Percentiles rank a stretch among this genome's conserved stretches.
Conservation (phyloP, 2,888 invertebrate species). For the Ophion ellenae region DNA sequence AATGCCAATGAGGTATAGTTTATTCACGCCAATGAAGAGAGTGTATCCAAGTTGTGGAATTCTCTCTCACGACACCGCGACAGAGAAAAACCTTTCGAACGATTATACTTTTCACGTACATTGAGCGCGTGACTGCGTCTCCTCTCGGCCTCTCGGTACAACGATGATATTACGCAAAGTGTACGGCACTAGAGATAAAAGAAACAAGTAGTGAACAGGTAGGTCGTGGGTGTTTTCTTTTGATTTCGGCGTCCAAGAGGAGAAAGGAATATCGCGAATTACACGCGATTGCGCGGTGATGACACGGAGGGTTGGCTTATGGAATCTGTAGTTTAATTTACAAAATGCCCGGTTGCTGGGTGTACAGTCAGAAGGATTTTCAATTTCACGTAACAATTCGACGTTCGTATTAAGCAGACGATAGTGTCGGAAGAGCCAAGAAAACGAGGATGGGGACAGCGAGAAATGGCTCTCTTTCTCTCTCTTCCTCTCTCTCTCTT, state of each 20-base stretch:
- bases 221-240: not conserved
- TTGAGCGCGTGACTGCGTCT: no score
- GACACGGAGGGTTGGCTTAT: not conserved
- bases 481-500: not conserved
- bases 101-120: no score
- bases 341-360: not conserved
- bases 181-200: not conserved
- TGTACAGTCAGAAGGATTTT: conserved; percentile 22
- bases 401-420: conserved; percentile 25
- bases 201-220: not conserved
- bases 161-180: no score
- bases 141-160: no score
- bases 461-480: conserved; percentile 11
- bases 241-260: not conserved
- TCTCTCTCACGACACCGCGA: no score
- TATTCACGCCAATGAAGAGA: no score
- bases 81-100: no score
- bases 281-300: conserved; percentile 1
- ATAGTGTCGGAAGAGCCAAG: conserved; percentile 13
- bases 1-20: no score
- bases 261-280: conserved; percentile 18
- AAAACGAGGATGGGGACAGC: conserved; percentile 29
- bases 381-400: conserved; percentile 49
- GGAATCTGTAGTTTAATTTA: conserved; percentile 41
- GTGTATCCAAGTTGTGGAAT: no score